Evolutionary conservation across 2,113 vertebrate genomes (phyloP).

Genomic region (Saimiri boliviensis): DNA sequence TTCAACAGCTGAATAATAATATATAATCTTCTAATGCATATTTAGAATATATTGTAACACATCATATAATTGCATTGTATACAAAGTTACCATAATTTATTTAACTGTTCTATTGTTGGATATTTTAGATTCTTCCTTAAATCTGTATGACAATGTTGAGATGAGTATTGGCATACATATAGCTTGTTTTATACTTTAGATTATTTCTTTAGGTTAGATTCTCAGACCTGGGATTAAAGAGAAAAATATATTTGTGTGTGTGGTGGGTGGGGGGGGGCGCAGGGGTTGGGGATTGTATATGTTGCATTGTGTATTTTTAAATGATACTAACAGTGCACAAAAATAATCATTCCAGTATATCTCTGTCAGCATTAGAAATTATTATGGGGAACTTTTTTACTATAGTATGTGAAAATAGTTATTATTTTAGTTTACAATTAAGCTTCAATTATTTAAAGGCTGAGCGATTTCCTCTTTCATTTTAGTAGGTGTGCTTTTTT

Average conservation of each 20-base stretch:
- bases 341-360: background rate
- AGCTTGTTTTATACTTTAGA: background rate
- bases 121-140: background rate
- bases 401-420: background rate
- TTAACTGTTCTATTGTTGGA: background rate
- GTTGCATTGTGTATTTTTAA: background rate
- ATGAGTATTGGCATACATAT: background rate
- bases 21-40: too few relatives aligned
- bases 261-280: too few relatives aligned
- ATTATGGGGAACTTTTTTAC: background rate
- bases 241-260: background rate
- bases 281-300: background rate
- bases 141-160: background rate
- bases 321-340: background rate
- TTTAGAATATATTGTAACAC: background rate
- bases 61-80: background rate
- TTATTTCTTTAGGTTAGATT: slow-evolving; percentile 4
- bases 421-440: background rate
- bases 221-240: background rate
- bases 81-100: background rate
- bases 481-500: background rate
- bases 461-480: background rate
- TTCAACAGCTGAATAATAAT: background rate
- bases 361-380: background rate
- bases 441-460: background rate